phyloP scores from a whole-genome alignment of 2,888 invertebrate species.

The Dasysyrphus tricinctus region DNA sequence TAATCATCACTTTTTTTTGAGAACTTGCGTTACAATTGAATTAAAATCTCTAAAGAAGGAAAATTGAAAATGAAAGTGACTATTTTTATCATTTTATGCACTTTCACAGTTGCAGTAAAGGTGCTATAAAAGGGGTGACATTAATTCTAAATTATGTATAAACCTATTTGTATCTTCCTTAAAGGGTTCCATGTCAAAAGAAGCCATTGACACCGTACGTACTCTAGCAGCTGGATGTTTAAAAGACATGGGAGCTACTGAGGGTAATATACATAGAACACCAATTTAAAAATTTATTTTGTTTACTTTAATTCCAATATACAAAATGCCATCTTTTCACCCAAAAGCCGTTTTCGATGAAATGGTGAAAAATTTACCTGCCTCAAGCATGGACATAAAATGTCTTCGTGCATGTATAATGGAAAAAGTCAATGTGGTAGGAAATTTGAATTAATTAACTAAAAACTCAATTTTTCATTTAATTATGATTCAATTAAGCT shows the following conservation, averaged over 20 bases:
- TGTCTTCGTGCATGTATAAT: conserved; percentile 81
- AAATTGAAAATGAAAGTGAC: background rate
- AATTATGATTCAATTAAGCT: conserved; percentile 76
- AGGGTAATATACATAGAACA: background rate
- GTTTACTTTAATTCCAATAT: background rate
- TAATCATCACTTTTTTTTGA: background rate
- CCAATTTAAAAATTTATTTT: background rate
- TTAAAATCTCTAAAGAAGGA: background rate
- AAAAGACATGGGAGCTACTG: conserved; percentile 20
- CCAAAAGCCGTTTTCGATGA: conserved; percentile 79
- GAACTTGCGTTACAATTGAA: background rate
- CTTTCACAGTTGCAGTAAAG: conserved; percentile 8
- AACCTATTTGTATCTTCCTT: background rate
- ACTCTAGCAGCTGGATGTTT: background rate
- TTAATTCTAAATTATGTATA: background rate
- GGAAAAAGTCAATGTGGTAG: conserved; percentile 81
- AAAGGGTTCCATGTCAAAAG: conserved; percentile 8
- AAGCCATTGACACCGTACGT: background rate
- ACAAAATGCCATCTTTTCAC: background rate
- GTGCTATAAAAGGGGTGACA: background rate
- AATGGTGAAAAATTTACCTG: conserved; percentile 78
- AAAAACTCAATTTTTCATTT: background rate
- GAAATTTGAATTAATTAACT: conserved; percentile 25
- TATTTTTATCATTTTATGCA: conserved; percentile 12
- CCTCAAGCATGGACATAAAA: conserved; percentile 79